Base-by-base conservation (phyloP, 2,888 invertebrate species). In the Sussaba pulchella region DNA sequence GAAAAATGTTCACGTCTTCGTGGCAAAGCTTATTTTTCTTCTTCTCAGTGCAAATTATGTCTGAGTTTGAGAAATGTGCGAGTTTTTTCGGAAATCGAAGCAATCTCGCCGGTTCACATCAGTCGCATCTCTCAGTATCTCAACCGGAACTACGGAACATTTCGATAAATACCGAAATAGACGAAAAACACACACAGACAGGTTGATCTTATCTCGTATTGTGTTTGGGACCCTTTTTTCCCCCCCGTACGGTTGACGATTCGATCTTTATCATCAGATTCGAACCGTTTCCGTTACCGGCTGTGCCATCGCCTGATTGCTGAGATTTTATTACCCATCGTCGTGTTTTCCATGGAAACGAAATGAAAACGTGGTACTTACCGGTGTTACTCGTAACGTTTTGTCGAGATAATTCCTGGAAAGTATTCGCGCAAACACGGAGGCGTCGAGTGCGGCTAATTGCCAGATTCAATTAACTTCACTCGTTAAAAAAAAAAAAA, bases 401-500 rank as follows among this genome's bases (percentile, higher is more conserved):
- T 9, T 41, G n/a, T 39, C 41, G 14, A 31, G 21, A 6, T 2
- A n/a, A 36, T 66, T 74, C 59, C 52, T 57, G 41, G 71, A 47
- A 79, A 45, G 26, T 70, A 43, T 43, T 43, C 31, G 21, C 31
- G 43, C 70, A 59, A 66, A 70, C 12, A 66, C 47, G 45, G 36
- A 64, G 24, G 63, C 66, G 43, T 57, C 57, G 54, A 43, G 59
- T 64, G 64, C 50, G 50, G 75, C 66, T 83, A 83, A 83, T 83
- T 83, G 78, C 72, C 41, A 81, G 70, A 81, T 81, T 83, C 69
- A 83, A 83, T 83, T 73, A 78, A 63, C 70, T 31, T 76, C 70
- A 63, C 45, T 64, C 67, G 57, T 43, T 47, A 24, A n/a, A 57
- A 39, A n/a, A n/a, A n/a, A n/a, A n/a, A n/a, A n/a, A n/a, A n/a